Conservation (phyloP, 2,113 vertebrate genomes). For the Caretta caretta region DNA sequence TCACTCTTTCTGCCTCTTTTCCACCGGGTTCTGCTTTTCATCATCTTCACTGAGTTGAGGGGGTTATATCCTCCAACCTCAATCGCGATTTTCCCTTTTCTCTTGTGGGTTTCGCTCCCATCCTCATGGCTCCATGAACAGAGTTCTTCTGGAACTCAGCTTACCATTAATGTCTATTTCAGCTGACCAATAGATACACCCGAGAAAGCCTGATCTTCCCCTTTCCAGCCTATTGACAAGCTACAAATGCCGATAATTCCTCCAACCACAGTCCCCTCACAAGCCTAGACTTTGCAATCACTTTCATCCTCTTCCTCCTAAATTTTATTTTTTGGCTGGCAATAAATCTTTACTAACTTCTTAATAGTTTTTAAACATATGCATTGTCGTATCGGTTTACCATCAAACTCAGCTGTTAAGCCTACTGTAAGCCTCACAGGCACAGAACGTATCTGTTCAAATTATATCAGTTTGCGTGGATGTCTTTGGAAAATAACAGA, state of each 20-base stretch:
- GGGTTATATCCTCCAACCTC: neutral
- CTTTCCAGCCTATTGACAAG: neutral
- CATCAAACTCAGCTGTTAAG: neutral
- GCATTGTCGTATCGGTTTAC: neutral
- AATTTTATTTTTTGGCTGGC: neutral
- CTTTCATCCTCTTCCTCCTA: neutral
- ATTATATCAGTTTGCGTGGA: neutral
- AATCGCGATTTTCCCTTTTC: neutral
- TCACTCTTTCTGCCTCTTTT: neutral
- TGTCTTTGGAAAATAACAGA: neutral
- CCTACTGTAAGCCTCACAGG: neutral
- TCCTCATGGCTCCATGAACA: neutral
- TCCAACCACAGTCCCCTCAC: accelerated
- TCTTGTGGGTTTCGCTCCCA: neutral
- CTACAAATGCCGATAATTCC: accelerated
- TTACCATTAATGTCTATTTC: neutral
- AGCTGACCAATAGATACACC: neutral
- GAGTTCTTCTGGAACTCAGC: neutral
- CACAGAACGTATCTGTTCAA: neutral
- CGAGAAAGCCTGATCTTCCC: neutral
- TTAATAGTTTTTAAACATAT: neutral
- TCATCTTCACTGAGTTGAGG: neutral
- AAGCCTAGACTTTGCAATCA: accelerated
- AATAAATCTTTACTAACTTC: neutral
- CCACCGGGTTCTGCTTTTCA: neutral